These are phyloP conservation scores for Amblyopsis rosae DNA, from an alignment of 2,113 vertebrate genomes.

Conservation along the genomic window DNA sequence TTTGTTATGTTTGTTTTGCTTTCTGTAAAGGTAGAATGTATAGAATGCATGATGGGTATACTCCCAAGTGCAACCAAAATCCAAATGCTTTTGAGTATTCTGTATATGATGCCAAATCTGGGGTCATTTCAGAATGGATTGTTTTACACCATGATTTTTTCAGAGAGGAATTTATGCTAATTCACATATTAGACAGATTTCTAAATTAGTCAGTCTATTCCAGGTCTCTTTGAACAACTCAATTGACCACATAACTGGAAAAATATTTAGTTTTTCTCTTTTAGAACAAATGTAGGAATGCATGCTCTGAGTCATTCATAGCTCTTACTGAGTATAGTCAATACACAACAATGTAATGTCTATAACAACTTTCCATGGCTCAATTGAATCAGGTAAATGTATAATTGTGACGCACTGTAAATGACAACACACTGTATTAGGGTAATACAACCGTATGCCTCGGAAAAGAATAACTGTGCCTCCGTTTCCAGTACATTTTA, in stretches of 20 bases:
- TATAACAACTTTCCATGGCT: not conserved
- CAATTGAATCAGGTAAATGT: not conserved
- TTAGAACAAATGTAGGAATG: too few species aligned
- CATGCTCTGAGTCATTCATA: too few species aligned
- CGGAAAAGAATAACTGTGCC: slow-evolving; percentile 24
- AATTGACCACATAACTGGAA: too few species aligned
- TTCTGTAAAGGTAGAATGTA: not conserved
- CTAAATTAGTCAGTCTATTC: too few species aligned
- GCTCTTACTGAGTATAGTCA: too few species aligned
- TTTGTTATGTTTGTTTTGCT: not conserved
- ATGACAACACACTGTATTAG: not conserved
- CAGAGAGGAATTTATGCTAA: too few species aligned
- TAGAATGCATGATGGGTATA: not conserved
- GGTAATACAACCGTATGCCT: not conserved
- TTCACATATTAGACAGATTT: too few species aligned
- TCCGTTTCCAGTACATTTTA: slow-evolving; percentile 12
- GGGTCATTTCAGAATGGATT: too few species aligned
- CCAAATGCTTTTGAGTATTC: not conserved
- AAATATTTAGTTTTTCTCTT: too few species aligned
- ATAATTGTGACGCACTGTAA: not conserved
- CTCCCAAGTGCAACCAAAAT: not conserved
- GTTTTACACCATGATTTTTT: too few species aligned
- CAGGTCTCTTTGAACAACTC: too few species aligned
- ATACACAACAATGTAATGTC: not conserved
- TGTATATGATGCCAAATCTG: too few species aligned